Evolutionary conservation across 2,113 vertebrate species (phyloP).

Genomic region (Ceyx cyanopectus): DNA sequence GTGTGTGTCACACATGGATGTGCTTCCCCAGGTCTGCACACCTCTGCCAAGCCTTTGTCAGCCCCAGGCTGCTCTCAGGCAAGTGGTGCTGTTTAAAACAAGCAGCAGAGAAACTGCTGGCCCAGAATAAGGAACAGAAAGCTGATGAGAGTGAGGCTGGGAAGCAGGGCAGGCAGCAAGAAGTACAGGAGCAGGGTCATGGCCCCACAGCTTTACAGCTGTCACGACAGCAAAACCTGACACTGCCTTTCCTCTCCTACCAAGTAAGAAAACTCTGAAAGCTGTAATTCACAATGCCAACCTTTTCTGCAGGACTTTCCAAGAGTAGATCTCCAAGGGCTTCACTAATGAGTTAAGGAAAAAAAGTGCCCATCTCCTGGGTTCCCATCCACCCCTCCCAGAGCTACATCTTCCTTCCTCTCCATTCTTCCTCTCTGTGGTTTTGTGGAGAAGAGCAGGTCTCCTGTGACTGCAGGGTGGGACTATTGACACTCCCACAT

Average conservation of each 20-base stretch:
- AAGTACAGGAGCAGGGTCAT: not conserved
- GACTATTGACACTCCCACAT: not conserved
- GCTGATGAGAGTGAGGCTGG: not conserved
- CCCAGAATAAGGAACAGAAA: not conserved
- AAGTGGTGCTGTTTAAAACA: not conserved
- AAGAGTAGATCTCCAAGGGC: not conserved
- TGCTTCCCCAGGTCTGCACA: not conserved
- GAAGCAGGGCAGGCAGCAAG: not conserved
- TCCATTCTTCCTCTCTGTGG: not conserved
- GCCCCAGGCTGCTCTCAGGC: not conserved
- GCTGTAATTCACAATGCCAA: conserved; percentile 7
- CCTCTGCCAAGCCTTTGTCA: not conserved
- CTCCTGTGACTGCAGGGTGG: fast-evolving
- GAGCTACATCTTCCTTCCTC: not conserved
- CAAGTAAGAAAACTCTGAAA: not conserved
- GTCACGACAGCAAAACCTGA: not conserved
- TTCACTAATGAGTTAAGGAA: not conserved
- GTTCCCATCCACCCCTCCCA: not conserved
- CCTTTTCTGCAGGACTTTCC: not conserved
- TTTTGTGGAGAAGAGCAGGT: not conserved
- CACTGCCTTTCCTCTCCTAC: not conserved
- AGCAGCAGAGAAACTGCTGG: not conserved
- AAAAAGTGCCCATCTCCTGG: not conserved
- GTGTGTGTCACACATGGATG: fast-evolving
- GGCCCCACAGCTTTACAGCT: not conserved